phyloP scores from a whole-genome alignment of 2,888 invertebrate species.

The Philopedon plagiatum region DNA sequence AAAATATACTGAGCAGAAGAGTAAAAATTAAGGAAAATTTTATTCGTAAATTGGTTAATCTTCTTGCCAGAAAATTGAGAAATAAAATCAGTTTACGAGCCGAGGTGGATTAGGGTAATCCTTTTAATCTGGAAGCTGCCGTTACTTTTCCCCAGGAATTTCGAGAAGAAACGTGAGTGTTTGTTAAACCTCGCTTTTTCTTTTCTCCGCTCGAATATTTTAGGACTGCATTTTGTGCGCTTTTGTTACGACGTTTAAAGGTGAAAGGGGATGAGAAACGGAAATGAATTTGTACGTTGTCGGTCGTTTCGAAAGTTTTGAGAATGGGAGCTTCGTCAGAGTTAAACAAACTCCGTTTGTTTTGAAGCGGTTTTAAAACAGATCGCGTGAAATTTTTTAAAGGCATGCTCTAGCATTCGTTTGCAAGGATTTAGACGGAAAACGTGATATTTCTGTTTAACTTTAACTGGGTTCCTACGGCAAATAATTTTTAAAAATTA shows the following conservation, averaged over 20 bases:
- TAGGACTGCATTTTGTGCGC: constrained; percentile 14
- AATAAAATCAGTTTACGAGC: constrained; percentile 48
- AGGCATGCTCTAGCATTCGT: no score
- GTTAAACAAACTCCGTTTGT: no score
- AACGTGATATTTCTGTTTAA: no score
- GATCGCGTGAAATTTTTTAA: no score
- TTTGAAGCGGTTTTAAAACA: no score
- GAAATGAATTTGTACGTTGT: neutral
- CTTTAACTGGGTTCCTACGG: no score
- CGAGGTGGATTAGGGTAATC: constrained; percentile 46
- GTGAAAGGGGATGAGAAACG: neutral
- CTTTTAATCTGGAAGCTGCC: constrained; percentile 40
- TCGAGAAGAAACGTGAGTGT: constrained; percentile 31
- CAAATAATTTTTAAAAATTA: no score
- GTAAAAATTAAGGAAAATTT: constrained; percentile 44
- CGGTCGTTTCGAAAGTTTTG: no score
- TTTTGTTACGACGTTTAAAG: neutral
- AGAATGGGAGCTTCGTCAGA: no score
- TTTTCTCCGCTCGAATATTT: constrained; percentile 11
- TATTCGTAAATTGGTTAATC: constrained; percentile 41
- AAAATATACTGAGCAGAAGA: neutral
- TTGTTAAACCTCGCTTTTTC: constrained; percentile 26
- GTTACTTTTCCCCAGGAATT: constrained; percentile 23
- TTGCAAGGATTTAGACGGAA: no score
- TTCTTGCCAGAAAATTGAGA: constrained; percentile 39